Evolutionary conservation across 2,797 vertebrate genomes (phyloP).

Genomic region (Vultur gryphus): DNA sequence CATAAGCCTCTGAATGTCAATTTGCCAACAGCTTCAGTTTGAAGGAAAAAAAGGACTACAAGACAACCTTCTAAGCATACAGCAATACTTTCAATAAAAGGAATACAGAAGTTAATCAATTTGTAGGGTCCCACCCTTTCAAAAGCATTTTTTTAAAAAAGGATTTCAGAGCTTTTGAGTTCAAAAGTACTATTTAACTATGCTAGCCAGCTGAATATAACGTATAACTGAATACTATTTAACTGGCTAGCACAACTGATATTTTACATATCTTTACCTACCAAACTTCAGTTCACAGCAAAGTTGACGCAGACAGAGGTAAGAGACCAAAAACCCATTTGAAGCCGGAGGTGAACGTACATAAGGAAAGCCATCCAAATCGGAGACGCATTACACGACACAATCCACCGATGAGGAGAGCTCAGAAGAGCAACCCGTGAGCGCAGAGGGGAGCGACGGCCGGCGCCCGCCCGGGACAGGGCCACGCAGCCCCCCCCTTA

Average conservation of each 20-base stretch:
- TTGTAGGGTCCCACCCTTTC: neutral
- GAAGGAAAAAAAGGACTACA: neutral
- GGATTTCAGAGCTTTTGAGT: neutral
- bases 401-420: accelerated
- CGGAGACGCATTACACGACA: accelerated
- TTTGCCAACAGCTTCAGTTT: neutral
- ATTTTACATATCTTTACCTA: neutral
- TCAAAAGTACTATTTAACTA: neutral
- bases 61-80: neutral
- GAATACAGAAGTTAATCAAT: neutral
- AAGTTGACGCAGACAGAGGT: neutral
- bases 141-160: neutral
- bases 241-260: accelerated
- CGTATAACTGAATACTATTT: accelerated
- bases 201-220: neutral
- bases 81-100: neutral
- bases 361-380: accelerated
- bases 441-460: accelerated
- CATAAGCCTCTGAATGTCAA: neutral
- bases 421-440: neutral
- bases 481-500: accelerated
- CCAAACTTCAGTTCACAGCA: neutral
- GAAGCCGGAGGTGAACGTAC: accelerated
- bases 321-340: accelerated
- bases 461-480: accelerated